Conservation (phyloP, 2,113 vertebrate genomes). For the Xiphorhynchus elegans region DNA sequence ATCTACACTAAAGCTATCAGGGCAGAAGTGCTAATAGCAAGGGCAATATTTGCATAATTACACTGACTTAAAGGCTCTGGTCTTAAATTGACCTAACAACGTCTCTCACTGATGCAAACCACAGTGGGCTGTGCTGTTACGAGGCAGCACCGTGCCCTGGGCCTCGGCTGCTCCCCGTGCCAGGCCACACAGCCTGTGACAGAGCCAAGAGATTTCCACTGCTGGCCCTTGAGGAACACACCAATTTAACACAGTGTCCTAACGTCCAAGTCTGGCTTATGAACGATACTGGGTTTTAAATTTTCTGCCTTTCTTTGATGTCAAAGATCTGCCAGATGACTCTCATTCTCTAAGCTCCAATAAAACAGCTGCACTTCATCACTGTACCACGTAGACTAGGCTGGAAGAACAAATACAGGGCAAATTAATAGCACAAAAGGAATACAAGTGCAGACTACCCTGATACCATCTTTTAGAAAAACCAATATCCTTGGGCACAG, state of each 20-base stretch:
- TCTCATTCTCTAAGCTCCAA: not conserved
- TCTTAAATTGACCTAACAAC: slow-evolving; percentile 53
- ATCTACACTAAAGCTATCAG: not conserved
- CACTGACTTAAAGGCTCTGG: slow-evolving; percentile 60
- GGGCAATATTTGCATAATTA: slow-evolving; percentile 69
- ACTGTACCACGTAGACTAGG: not conserved
- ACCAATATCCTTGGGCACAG: not conserved
- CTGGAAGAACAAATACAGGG: not conserved
- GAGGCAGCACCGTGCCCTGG: not conserved
- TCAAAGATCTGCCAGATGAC: not conserved
- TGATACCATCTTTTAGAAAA: not conserved
- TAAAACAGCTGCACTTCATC: not conserved
- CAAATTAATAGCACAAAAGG: not conserved
- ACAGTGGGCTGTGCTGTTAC: not conserved
- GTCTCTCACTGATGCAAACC: not conserved
- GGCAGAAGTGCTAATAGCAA: slow-evolving; percentile 27
- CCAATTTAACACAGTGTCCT: not conserved
- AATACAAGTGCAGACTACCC: not conserved
- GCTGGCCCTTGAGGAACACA: not conserved
- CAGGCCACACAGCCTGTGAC: not conserved
- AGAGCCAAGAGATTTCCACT: not conserved
- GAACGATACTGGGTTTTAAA: not conserved
- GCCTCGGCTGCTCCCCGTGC: not conserved
- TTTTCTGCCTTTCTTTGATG: not conserved
- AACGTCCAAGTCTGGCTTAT: not conserved